Percentiles rank a stretch among this genome's conserved stretches.
Conservation (phyloP, 2,797 vertebrate genomes). For the Danio kyathit region DNA sequence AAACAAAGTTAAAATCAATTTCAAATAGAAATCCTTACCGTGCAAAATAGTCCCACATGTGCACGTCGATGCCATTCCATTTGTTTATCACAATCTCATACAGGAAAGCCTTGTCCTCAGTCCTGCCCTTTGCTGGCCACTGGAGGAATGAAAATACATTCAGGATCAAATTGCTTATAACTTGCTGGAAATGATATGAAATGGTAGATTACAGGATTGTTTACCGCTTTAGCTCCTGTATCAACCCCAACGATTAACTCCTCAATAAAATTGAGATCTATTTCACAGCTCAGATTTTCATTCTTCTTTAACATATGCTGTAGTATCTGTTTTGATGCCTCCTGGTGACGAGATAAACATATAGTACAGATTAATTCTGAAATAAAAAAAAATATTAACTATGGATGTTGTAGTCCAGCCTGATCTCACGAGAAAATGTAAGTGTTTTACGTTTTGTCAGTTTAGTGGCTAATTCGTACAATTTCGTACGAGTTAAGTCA, state of each 20-base stretch:
- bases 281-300: rapidly evolving
- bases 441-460: no score
- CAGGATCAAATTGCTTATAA: not conserved
- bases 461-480: no score
- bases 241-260: not conserved
- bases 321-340: not conserved
- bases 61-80: not conserved
- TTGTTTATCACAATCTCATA: not conserved
- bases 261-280: not conserved
- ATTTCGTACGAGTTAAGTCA: no score
- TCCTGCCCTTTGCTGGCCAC: not conserved
- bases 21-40: no score
- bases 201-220: not conserved
- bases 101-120: not conserved
- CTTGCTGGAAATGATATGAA: no score
- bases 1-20: no score
- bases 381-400: no score
- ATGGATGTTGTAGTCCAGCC: no score
- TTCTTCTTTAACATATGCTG: not conserved
- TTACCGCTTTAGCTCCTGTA: not conserved
- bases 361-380: no score
- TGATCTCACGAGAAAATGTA: no score
- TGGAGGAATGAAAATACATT: not conserved
- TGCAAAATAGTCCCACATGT: constrained; percentile 16
- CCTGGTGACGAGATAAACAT: no score